These are phyloP conservation scores for Mycetomoellerius zeteki DNA, from an alignment of 1,140 invertebrate species.

Conservation along the genomic window DNA sequence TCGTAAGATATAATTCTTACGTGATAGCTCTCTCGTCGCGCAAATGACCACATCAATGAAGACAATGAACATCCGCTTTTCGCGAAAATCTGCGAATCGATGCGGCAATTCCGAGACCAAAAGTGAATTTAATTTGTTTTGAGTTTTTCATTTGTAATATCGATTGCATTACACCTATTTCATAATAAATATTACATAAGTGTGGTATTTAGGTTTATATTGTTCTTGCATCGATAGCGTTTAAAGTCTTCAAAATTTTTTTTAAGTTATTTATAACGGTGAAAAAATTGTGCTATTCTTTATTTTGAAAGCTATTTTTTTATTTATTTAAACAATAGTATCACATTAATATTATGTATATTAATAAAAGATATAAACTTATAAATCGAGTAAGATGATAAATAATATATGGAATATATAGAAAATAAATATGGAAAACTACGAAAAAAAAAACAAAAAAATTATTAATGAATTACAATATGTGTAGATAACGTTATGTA, in stretches of 20 bases:
- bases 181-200: conserved; percentile 21
- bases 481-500: neutral
- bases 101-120: conserved; percentile 22
- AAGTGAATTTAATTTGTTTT: conserved; percentile 40
- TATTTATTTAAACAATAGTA: neutral
- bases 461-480: neutral
- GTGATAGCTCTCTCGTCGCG: conserved; percentile 31
- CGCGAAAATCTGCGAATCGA: conserved; percentile 33
- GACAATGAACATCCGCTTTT: conserved; percentile 57
- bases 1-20: conserved; percentile 54
- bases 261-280: neutral
- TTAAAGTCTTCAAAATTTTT: neutral
- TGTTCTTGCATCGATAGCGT: neutral
- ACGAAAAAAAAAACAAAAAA: no score
- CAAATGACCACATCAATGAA: conserved; percentile 35
- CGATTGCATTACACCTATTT: conserved; percentile 30
- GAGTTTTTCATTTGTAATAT: conserved; percentile 10
- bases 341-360: neutral
- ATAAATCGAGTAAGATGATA: neutral
- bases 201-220: neutral
- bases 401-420: neutral
- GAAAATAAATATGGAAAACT: conserved; percentile 14
- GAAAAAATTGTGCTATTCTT: neutral
- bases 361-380: conserved; percentile 6
- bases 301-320: neutral